Base-by-base conservation (phyloP, 1,140 invertebrate genomes). In the Pseudoatta argentina region DNA sequence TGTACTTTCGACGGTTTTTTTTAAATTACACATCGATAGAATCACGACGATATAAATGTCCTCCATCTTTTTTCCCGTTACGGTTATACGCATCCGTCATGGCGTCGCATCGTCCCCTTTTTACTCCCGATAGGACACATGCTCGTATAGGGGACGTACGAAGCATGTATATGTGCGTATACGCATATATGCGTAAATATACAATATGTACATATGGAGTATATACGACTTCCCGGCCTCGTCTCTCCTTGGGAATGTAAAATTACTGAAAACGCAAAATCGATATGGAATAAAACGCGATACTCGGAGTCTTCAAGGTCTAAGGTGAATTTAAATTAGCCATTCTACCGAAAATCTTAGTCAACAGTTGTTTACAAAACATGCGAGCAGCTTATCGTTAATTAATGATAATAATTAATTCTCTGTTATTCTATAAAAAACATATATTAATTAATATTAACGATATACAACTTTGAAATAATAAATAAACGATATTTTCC, bases 181-280 rank as follows among this genome's bases (percentile, higher is more conserved):
- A 71, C 61, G 57, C 71, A 53, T 76, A 81, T 69, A 73, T 86
- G 66, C 61, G 83, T 77, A 83, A 48, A 53, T 81, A 66, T 57
- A 82, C 14, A 76, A 51, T n/a, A 61, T 88, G 73, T 73, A 87
- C 48, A 18, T 61, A 75, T 64, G 59, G 71, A 48, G 57, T 88
- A 83, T 86, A 77, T 73, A 87, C 82, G 81, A 73, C 77, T 77
- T 64, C 78, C 64, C 72, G 75, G 61, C 75, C 75, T 87, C 75
- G 57, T 81, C 90, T 91, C 93, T 91, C 90, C 92, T 86, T 92
- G 86, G 91, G 92, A 93, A 93, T 92, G 91, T 92, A 92, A 92
- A 93, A 93, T 93, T 92, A 93, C 90, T 90, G 92, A 91, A 92
- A 93, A 93, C 91, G 89, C 89, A 93, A 93, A 93, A 93, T 93